Base-by-base conservation (phyloP, 2,888 invertebrate genomes). In the Epinotia brunnichana region DNA sequence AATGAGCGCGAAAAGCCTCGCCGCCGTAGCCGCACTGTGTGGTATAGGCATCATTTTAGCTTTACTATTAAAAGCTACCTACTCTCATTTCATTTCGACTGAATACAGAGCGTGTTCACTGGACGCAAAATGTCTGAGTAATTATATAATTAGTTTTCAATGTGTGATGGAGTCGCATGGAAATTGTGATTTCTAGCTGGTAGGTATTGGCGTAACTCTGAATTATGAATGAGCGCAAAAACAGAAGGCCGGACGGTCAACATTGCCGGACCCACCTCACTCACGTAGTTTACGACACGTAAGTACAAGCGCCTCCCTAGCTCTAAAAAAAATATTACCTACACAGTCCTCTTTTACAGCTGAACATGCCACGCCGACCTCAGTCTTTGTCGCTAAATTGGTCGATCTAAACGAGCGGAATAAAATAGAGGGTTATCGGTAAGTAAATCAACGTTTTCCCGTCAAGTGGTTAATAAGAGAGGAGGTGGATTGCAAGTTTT, bases 221-320 rank as follows among this genome's bases (percentile, higher is more conserved):
- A 72, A 74, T 74, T 74, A 74, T 70, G 70, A 68, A 70, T 70
- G 74, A 70, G 57, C 24, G 5, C 13, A 19, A 57, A 17, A 53
- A 35, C 44, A 53, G 59, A 21, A 24, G 29, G 60, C 67, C n/a
- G 19, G 59, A 68, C 64, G 74, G 62, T 67, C 70, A 74, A 74
- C 73, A 63, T n/a, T 17, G 70, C 29, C n/a, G 41, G 51, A 41
- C 60, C 60, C 60, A 51, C 62, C 61, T 61, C 15, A 57, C 67
- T 70, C 62, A 68, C 51, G 62, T 59, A 62, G 59, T 74, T 74
- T 74, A 74, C 68, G 74, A 70, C 62, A 10, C 17, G 53, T 29
- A 39, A 44, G 41, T 67, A 72, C 67, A 21, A 29, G 17, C 24
- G 68, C 39, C 61, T 56, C 56, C 57, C 39, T 63, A 48, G 63